Conservation (phyloP, 2,888 invertebrate species). For the Chironomus tentans region DNA sequence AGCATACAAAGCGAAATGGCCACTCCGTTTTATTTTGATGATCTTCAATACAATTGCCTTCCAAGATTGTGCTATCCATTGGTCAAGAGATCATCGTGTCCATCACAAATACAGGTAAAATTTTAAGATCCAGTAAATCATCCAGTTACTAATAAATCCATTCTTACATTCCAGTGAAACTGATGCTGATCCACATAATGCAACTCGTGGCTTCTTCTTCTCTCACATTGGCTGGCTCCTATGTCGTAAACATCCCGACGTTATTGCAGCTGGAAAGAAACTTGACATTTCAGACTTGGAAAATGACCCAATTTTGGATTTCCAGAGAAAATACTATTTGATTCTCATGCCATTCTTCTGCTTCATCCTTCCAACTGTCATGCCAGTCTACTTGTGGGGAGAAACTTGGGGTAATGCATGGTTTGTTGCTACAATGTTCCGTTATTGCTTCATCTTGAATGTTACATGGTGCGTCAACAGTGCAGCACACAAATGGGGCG, state of each 20-base stretch:
- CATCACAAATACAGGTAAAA: conserved; percentile 34
- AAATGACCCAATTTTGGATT: conserved; percentile 63
- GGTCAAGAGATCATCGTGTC: conserved; percentile 45
- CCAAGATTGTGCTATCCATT: conserved; percentile 71
- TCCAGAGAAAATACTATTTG: conserved; percentile 72
- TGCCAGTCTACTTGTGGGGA: conserved; percentile 63
- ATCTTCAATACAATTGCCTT: conserved; percentile 84
- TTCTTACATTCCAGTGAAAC: conserved; percentile 89
- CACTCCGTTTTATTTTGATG: conserved; percentile 68
- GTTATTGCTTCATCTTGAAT: conserved; percentile 64
- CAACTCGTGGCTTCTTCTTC: conserved; percentile 89
- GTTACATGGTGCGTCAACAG: conserved; percentile 53
- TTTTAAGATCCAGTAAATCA: conserved; percentile 35
- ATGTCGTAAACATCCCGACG: conserved; percentile 82
- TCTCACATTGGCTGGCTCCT: conserved; percentile 93
- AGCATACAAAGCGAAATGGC: conserved; percentile 91
- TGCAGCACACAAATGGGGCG: conserved; percentile 87
- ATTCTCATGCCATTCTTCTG: conserved; percentile 56
- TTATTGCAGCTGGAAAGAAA: conserved; percentile 74
- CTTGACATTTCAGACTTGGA: conserved; percentile 70
- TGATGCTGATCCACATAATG: conserved; percentile 89
- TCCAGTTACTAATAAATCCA: conserved; percentile 50
- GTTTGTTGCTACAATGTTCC: conserved; percentile 57
- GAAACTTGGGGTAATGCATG: conserved; percentile 57
- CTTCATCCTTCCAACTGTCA: conserved; percentile 59